phyloP scores from a whole-genome alignment of 2,797 vertebrate genomes.

The Scarus forsteni region DNA sequence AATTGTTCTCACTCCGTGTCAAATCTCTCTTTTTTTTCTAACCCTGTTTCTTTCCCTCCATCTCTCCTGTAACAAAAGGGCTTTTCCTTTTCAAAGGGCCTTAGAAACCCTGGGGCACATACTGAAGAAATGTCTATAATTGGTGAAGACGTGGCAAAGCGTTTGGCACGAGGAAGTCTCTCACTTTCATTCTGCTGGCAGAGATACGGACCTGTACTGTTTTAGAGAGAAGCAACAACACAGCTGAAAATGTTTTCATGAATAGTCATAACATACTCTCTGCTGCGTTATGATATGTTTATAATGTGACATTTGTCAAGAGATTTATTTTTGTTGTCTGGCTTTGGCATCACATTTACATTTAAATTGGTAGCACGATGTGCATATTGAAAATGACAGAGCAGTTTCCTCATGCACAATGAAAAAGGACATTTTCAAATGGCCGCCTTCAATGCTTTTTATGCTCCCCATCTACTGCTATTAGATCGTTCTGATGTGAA shows the following conservation, averaged over 20 bases:
- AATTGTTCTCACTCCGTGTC: slow-evolving; percentile 11
- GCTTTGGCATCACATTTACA: slow-evolving; percentile 49
- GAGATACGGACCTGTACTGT: slow-evolving; percentile 27
- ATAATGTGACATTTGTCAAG: slow-evolving; percentile 50
- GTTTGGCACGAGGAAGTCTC: slow-evolving; percentile 54
- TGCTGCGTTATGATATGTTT: slow-evolving; percentile 40
- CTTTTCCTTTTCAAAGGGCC: slow-evolving; percentile 62
- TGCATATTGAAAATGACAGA: slow-evolving; percentile 49
- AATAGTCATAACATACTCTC: slow-evolving; percentile 48
- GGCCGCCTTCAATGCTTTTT: slow-evolving; percentile 6
- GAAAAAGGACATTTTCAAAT: slow-evolving; percentile 33
- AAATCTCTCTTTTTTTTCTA: slow-evolving; percentile 23
- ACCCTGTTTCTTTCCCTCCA: neutral
- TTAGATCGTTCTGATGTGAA: neutral
- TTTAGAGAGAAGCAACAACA: slow-evolving; percentile 32
- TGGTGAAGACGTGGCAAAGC: slow-evolving; percentile 44
- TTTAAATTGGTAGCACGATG: slow-evolving; percentile 56
- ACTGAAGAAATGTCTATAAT: slow-evolving; percentile 63
- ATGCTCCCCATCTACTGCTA: neutral
- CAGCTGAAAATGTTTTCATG: slow-evolving; percentile 30
- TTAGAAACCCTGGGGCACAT: slow-evolving; percentile 51
- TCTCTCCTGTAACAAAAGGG: slow-evolving; percentile 53
- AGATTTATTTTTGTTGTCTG: slow-evolving; percentile 49
- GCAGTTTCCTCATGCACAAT: slow-evolving; percentile 26
- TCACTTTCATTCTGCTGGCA: slow-evolving; percentile 58